phyloP scores from a whole-genome alignment of 2,113 vertebrate species.

The Crypturellus undulatus region DNA sequence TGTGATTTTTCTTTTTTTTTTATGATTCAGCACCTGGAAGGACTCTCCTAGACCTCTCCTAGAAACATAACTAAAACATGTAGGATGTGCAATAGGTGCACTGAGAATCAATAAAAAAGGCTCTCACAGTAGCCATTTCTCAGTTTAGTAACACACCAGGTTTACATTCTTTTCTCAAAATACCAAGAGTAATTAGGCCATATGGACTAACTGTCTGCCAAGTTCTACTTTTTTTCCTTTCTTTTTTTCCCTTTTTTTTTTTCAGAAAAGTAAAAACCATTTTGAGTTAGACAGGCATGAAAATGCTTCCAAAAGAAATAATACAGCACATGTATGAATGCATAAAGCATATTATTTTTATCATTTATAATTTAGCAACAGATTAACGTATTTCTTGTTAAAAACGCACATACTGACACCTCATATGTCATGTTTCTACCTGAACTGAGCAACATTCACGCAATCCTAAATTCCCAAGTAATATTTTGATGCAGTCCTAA shows the following conservation, averaged over 20 bases:
- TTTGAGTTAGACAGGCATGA: constrained; percentile 75
- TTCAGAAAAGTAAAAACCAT: constrained; percentile 59
- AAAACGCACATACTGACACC: background rate
- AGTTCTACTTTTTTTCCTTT: background rate
- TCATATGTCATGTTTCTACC: background rate
- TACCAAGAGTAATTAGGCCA: constrained; percentile 73
- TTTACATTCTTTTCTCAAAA: constrained; percentile 65
- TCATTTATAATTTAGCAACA: constrained; percentile 34
- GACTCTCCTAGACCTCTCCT: background rate
- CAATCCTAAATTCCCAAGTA: background rate
- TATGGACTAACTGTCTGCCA: constrained; percentile 70
- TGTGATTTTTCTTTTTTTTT: background rate
- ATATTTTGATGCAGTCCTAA: background rate
- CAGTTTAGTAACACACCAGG: constrained; percentile 61
- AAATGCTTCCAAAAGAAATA: constrained; percentile 72
- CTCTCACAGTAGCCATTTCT: constrained; percentile 23
- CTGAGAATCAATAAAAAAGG: background rate
- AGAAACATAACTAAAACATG: background rate
- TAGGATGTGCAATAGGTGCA: background rate
- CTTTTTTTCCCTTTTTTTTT: background rate
- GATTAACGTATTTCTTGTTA: constrained; percentile 16
- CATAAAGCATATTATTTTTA: constrained; percentile 47
- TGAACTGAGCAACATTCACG: background rate
- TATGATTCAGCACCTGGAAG: background rate
- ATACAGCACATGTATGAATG: constrained; percentile 23